These are phyloP conservation scores for Dasyurus viverrinus DNA, from an alignment of 2,113 vertebrate genomes.

Conservation along the genomic window DNA sequence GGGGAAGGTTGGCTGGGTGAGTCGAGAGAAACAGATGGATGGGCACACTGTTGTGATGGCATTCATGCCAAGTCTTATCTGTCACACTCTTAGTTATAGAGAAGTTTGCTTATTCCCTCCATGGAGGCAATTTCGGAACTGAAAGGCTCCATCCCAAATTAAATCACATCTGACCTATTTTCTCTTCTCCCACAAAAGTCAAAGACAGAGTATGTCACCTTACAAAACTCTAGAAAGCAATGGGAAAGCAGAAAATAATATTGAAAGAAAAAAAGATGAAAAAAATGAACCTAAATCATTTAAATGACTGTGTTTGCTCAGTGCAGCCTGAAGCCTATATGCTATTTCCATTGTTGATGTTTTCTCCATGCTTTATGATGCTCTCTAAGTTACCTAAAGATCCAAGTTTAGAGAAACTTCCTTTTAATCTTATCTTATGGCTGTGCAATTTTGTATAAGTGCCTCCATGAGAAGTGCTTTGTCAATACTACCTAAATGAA, in stretches of 20 bases:
- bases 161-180: neutral
- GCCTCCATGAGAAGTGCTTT: neutral
- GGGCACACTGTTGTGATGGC: neutral
- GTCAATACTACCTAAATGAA: neutral
- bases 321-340: neutral
- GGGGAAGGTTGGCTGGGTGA: neutral
- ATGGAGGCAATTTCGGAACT: neutral
- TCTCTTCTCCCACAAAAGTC: neutral
- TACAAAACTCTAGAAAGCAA: neutral
- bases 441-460: neutral
- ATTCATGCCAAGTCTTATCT: neutral
- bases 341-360: neutral
- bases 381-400: neutral
- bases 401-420: neutral
- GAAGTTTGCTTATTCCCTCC: neutral
- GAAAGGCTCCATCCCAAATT: neutral
- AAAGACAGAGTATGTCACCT: neutral
- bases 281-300: neutral
- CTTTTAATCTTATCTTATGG: neutral
- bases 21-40: neutral
- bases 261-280: neutral
- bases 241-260: neutral
- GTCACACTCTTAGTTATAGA: neutral
- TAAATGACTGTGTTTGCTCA: neutral
- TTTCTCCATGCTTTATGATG: neutral